Percentiles rank a stretch among this genome's conserved stretches.
Evolutionary conservation across 2,888 invertebrate genomes (phyloP).

Genomic region (Dynastes tityus): DNA sequence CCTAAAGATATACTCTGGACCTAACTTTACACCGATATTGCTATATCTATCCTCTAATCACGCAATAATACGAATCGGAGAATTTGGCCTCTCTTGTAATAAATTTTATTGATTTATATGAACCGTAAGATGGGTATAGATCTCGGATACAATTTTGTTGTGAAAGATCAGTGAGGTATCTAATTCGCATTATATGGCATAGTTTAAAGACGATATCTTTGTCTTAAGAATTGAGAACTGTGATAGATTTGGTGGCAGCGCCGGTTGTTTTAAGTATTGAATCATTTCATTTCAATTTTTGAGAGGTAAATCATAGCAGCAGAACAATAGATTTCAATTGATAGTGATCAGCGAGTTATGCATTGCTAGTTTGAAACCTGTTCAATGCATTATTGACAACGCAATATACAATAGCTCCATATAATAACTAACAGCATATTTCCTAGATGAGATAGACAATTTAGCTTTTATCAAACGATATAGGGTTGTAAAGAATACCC

Average conservation of each 20-base stretch:
- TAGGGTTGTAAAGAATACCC: not conserved
- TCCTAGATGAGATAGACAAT: not conserved
- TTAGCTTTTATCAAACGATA: not conserved
- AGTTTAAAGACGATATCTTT: too few relatives aligned
- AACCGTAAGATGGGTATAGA: not conserved
- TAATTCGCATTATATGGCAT: too few relatives aligned
- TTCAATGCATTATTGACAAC: constrained; percentile 21
- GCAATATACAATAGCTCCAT: constrained; percentile 1
- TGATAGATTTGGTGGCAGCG: too few relatives aligned
- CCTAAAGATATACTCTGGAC: constrained; percentile 32
- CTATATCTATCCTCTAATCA: constrained; percentile 29
- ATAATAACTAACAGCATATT: not conserved
- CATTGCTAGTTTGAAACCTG: constrained; percentile 6
- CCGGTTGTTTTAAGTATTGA: too few relatives aligned
- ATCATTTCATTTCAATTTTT: too few relatives aligned
- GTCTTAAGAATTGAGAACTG: too few relatives aligned
- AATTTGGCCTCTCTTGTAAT: constrained; percentile 6
- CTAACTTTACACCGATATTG: constrained; percentile 24
- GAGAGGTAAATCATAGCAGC: too few relatives aligned
- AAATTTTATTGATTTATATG: constrained; percentile 29
- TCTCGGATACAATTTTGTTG: not conserved
- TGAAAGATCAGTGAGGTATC: too few relatives aligned
- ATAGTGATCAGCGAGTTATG: constrained; percentile 29
- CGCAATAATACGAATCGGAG: constrained; percentile 18
- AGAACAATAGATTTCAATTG: constrained; percentile 11